Evolutionary conservation across 2,113 vertebrate genomes (phyloP), one percentile per base, ranked within the genome.

Genomic region (Oreochromis spilurus): DNA sequence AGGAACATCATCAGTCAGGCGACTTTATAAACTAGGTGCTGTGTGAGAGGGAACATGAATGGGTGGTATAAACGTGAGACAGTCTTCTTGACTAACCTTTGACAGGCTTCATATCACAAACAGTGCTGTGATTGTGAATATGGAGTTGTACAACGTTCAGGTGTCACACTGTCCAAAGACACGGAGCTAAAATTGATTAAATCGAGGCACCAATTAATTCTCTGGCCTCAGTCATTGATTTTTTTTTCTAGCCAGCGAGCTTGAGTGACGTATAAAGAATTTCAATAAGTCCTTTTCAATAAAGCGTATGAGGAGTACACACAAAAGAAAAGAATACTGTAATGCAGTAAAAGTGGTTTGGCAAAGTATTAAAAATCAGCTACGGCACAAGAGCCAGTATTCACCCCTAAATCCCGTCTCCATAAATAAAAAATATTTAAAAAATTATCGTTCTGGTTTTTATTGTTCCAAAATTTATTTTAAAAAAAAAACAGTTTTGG

Each of bases 191-290:
- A 79, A 84, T 6, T 2, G 54, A 60, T 60, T 50, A 67, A 79
- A 52, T 65, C 5, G 43, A 70, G 36, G 6, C 4, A 70, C 26
- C 38, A 70, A 70, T 85, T 26, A 55, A 5, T 65, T 19, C 10
- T 29, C n/a, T 52, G 9, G 7, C 52, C 43, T 70, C 58, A 79
- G 34, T 40, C 26, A 81, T 57, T 85, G 38, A 57, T 86, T 81
- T 86, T 86, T 7, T 81, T 86, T 72, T 1, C 26, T 57, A 81
- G 29, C 19, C n/a, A 80, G 54, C 7, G 29, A 67, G 7, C 38
- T 31, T 48, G 19, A 26, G 54, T 72, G 78, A 10, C 14, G 13
- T 3, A 11, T 45, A 80, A 54, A 17, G 24, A 45, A 29, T 79
- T 53, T 53, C 34, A 13, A 19, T 17, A 62, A 58, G 13, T 24